Base-by-base conservation (phyloP, 2,888 invertebrate genomes). In the Watsonalla binaria region DNA sequence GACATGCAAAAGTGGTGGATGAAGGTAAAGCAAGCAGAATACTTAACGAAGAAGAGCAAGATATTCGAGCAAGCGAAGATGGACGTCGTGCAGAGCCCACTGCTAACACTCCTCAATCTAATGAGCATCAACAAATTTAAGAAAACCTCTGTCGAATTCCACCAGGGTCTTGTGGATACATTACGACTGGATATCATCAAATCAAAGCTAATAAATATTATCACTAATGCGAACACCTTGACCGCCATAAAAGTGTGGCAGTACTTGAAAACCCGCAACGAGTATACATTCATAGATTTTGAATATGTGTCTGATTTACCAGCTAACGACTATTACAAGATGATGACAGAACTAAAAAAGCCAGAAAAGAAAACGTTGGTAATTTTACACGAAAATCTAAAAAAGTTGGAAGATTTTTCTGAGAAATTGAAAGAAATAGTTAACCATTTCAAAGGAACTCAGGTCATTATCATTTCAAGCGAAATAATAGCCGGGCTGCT, bases 1-100 rank as follows among this genome's bases (percentile, higher is more conserved):
- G 68, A 73, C 60, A 66, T 78, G 54, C 75, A 75, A 60, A 76
- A 76, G 56, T 78, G 78, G 78, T 78, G 78, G 78, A 71, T 75
- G 62, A 55, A 59, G 46, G 59, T 61, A 47, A 62, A 63, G 0
- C 59, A 67, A 45, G 68, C 66, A 0, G 57, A 59, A 5, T 77
- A 76, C 49, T 55, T 76, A 37, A 72, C 66, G 7, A 67, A 65
- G 52, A 56, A 51, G 8, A 68, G 65, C 51, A 61, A 59, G 9
- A 69, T 69, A 54, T 77, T 70, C 53, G 65, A 74, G 48, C 59
- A 62, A 56, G 70, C 76, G 9, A 77, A 72, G 42, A 68, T 63
- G 54, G 72, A 67, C 14, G 71, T 76, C 0, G 63, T 77, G 37
- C 66, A 73, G 8, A 75, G 64, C 53, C 76, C 76, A 35, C 56